phyloP scores from a whole-genome alignment of 1,140 invertebrate genomes.

The Eriosoma lanigerum region DNA sequence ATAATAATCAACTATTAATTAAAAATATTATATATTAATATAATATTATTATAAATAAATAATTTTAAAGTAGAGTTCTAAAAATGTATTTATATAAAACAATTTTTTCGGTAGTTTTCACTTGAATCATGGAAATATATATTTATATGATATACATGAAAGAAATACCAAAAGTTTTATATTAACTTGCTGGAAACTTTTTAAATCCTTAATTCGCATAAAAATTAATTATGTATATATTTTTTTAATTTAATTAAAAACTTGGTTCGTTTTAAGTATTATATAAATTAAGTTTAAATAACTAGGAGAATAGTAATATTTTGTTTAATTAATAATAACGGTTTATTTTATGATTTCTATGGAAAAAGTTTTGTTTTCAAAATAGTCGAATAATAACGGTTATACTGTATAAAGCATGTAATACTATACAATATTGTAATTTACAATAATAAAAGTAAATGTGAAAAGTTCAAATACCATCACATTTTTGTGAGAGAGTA shows the following conservation, averaged over 20 bases:
- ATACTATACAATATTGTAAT: neutral
- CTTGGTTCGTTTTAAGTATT: neutral
- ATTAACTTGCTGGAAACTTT: neutral
- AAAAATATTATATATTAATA: too few relatives aligned
- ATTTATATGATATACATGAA: too few relatives aligned
- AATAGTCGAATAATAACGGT: neutral
- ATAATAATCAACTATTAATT: too few relatives aligned
- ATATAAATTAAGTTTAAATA: neutral
- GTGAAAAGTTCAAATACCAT: too few relatives aligned
- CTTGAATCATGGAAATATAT: too few relatives aligned
- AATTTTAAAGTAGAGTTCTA: too few relatives aligned
- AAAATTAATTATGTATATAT: slow-evolving; percentile 18
- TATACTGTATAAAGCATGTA: neutral
- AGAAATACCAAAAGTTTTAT: slow-evolving; percentile 1
- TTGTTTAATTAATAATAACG: slow-evolving; percentile 15
- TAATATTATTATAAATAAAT: too few relatives aligned
- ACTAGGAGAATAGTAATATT: neutral
- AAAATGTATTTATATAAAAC: too few relatives aligned
- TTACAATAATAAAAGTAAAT: too few relatives aligned
- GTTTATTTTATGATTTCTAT: neutral
- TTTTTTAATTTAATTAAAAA: slow-evolving; percentile 31
- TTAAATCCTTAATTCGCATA: slow-evolving; percentile 16
- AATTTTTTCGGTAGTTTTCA: too few relatives aligned
- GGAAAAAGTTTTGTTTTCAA: neutral
- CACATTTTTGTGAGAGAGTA: too few relatives aligned